These are phyloP conservation scores for Flabesymbios commensalis DNA, from an alignment of 2,888 invertebrate genomes.

Conservation along the genomic window DNA sequence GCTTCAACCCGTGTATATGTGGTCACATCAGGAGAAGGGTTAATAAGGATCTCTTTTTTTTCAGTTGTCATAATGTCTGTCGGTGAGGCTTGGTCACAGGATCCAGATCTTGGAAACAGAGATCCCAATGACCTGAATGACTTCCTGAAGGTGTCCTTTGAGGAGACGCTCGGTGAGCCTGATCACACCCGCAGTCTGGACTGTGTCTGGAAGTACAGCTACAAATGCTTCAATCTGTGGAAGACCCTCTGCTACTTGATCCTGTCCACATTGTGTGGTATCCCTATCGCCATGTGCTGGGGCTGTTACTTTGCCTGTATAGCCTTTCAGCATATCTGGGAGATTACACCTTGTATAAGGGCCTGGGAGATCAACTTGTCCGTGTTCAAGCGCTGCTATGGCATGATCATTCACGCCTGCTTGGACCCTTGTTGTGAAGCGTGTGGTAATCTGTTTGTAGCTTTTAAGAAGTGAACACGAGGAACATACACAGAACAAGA, in stretches of 20 bases:
- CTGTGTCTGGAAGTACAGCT: conserved; percentile 73
- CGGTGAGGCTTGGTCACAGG: conserved; percentile 15
- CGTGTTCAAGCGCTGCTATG: conserved; percentile 26
- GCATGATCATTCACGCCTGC: conserved; percentile 27
- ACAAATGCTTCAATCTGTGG: conserved; percentile 70
- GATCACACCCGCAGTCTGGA: conserved; percentile 62
- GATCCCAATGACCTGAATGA: conserved; percentile 74
- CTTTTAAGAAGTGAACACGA: conserved; percentile 32
- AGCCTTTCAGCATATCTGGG: conserved; percentile 65
- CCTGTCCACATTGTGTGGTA: conserved; percentile 70
- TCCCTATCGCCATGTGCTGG: conserved; percentile 69
- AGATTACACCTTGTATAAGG: conserved; percentile 38
- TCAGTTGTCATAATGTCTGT: conserved; percentile 12
- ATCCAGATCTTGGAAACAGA: conserved; percentile 69
- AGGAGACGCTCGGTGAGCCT: conserved; percentile 46
- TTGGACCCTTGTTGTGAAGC: conserved; percentile 37
- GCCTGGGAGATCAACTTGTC: conserved; percentile 43
- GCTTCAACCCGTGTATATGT: too few relatives aligned
- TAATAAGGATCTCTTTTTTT: too few relatives aligned
- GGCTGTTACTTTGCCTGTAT: conserved; percentile 59
- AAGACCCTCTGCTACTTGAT: conserved; percentile 72
- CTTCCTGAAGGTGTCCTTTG: conserved; percentile 69
- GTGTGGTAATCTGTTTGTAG: conserved; percentile 32
- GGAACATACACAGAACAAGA: too few relatives aligned
- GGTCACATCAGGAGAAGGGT: too few relatives aligned